Evolutionary conservation across 1,140 invertebrate species (phyloP), one percentile per base, ranked within the genome.

Genomic region (Aculops lycopersici): DNA sequence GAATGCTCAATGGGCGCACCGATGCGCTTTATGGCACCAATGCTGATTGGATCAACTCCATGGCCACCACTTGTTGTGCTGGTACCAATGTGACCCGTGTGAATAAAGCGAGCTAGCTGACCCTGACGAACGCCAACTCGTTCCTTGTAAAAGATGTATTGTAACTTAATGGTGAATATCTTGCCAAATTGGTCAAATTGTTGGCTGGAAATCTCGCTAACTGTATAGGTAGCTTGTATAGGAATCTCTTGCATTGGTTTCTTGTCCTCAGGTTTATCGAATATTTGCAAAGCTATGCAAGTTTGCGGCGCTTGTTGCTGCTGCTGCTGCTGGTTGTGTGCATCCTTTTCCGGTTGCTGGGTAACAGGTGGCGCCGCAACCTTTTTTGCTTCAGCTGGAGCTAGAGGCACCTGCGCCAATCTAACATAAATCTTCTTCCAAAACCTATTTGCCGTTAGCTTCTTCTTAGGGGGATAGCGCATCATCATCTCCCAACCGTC

Each of bases 131-230:
- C 79, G 3, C 90, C 90, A 0, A 92, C 83, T 19, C 84, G 64
- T 55, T 97, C 90, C 55, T 92, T 92, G 58, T 97, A 98, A 57
- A 92, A 88, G 20, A 95, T 75, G 53, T 94, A 94, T 53, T 95
- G 86, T 35, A 97, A 60, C 58, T 98, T 98, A 14, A 94, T 68
- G 0, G 90, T 97, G 58, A 97, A 94, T 49, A 97, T 95, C 61
- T 97, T 98, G 3, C 86, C 86, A 56, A 76, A 98, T 52, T 88
- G 75, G 61, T 98, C 90, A 55, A 79, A 92, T 56, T 92, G 86
- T 58, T 94, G 86, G 18, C 84, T 74, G n/a, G 72, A 72, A 53
- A 59, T 79, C 42, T 61, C 58, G 38, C 58, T 61, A 17, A 63
- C 41, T 13, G 51, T 50, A 42, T 54, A 54, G 16, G 48, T 51